A percentile compares a stretch with the other conserved stretches of the same genome.
Evolutionary conservation across 2,113 vertebrate species (phyloP).

Genomic region (Bubo bubo): DNA sequence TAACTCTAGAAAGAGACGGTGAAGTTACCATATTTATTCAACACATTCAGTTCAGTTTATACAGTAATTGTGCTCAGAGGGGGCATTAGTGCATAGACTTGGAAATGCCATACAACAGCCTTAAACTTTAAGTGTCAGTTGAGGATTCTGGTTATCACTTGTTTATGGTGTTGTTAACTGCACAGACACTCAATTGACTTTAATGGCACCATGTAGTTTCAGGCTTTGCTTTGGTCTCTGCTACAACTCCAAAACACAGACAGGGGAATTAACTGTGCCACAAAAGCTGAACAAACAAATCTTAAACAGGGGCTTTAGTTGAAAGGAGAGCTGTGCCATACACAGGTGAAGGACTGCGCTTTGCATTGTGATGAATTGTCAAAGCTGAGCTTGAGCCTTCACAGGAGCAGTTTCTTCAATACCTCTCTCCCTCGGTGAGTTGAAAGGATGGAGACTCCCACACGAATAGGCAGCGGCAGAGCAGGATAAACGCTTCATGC

Average conservation of each 20-base stretch:
- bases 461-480: rapidly evolving
- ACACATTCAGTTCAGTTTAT: background rate
- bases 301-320: background rate
- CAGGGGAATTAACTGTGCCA: background rate
- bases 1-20: background rate
- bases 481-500: background rate
- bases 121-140: background rate
- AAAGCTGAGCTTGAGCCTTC: background rate
- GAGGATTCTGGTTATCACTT: background rate
- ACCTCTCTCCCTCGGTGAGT: background rate
- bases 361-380: background rate
- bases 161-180: background rate
- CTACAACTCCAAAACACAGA: background rate
- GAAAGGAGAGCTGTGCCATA: background rate
- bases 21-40: background rate
- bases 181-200: background rate
- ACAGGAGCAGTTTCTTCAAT: background rate
- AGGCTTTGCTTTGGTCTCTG: background rate
- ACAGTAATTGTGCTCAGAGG: background rate
- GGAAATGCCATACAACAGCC: background rate
- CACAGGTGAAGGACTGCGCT: background rate
- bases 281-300: background rate
- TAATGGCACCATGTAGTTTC: background rate
- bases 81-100: background rate
- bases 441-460: background rate